Base-by-base conservation (phyloP, 2,888 invertebrate species). In the Timandra comae region DNA sequence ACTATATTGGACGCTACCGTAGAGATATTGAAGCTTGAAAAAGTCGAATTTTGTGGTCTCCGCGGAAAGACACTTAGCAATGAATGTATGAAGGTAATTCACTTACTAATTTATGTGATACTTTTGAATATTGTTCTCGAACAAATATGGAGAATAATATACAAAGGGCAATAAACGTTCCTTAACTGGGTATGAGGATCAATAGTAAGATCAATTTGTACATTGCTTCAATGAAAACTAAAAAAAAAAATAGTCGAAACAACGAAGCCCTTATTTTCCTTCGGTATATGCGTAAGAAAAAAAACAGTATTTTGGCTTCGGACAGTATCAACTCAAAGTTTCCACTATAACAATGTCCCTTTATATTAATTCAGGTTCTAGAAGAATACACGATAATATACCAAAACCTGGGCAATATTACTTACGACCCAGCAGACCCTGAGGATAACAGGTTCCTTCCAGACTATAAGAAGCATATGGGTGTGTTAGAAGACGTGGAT, bases 1-100 rank as follows among this genome's bases (percentile, higher is more conserved):
- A 79, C 84, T 2, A 87, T 97, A 43, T 90, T 97, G 45, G 89
- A 90, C 24, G 91, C 93, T 0, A 92, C 92, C 0, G 81, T 91
- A 2, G 97, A 97, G 65, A 95, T 95, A 68, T 76, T 90, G 26
- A 96, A 96, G 64, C 71, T 97, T 40, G 97, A 98, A 70, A 95
- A 94, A 64, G 90, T 95, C 1, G 93, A 93, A 60, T 88, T 94
- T 34, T 91, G 91, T 24, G 94, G 92, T 0, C 61, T 91, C 4
- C 86, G 88, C 36, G 92, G 91, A 1, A 89, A 89, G 46, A 84
- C 75, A 11, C 78, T 91, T 7, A 88, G 88, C 32, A 65, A 74
- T 1, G 88, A 87, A 38, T 76, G 89, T 56, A 73, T 63, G 65
- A 75, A 67, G 69, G 86, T 79, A n/a, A n/a, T 20, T 16, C 16